Evolutionary conservation across 2,888 invertebrate species (phyloP).

Genomic region (Tetranychus piercei): DNA sequence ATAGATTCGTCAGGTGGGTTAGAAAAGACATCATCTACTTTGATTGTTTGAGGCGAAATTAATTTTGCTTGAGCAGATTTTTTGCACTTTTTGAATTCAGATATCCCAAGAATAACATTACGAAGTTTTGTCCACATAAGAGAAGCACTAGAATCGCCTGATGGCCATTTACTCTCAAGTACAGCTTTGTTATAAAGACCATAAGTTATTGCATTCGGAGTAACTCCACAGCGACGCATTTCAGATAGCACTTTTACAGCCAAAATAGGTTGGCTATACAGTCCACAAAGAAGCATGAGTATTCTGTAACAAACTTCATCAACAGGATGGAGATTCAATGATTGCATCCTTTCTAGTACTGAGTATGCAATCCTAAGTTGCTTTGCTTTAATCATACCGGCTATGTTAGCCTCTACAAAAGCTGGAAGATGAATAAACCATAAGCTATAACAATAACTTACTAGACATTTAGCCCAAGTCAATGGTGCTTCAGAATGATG

Average conservation of each 20-base stretch:
- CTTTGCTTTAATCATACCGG: conserved; percentile 47
- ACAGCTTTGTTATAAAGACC: conserved; percentile 67
- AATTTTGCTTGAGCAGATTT: conserved; percentile 18
- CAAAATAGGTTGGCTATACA: conserved; percentile 75
- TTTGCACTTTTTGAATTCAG: conserved; percentile 61
- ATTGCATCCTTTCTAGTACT: conserved; percentile 66
- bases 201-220: conserved; percentile 93
- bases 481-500: conserved; percentile 50
- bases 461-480: conserved; percentile 58
- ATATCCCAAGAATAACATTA: conserved; percentile 73
- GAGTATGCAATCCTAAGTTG: conserved; percentile 64
- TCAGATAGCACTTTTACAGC: conserved; percentile 67
- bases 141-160: conserved; percentile 53
- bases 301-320: conserved; percentile 96
- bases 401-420: conserved; percentile 43
- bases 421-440: conserved; percentile 93
- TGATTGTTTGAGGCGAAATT: neutral
- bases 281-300: conserved; percentile 94
- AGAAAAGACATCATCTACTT: neutral
- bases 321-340: conserved; percentile 56
- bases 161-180: conserved; percentile 84
- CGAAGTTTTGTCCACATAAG: conserved; percentile 81
- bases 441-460: conserved; percentile 45
- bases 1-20: neutral
- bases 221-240: conserved; percentile 79